These are phyloP conservation scores for Nanorana parkeri DNA, from an alignment of 2,113 vertebrate species.

Conservation along the genomic window DNA sequence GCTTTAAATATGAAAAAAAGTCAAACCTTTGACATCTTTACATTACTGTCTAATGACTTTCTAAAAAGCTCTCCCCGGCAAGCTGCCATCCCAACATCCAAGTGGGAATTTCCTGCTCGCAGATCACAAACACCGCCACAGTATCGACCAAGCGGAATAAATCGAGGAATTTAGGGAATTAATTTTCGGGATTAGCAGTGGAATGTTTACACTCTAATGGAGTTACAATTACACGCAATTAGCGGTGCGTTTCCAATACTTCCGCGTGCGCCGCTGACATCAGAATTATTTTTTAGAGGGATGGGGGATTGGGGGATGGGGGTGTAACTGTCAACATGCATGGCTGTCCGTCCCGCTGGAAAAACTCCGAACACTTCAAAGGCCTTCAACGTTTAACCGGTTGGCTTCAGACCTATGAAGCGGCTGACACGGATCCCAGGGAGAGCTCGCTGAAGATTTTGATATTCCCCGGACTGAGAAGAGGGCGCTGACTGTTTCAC, in stretches of 20 bases:
- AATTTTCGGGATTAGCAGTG: constrained; percentile 37
- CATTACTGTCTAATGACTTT: constrained; percentile 15
- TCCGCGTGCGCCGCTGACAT: constrained; percentile 14
- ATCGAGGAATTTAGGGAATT: constrained; percentile 37
- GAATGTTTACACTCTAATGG: constrained; percentile 41
- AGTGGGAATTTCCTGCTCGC: constrained; percentile 13
- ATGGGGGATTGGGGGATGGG: not conserved
- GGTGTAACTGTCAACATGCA: not conserved
- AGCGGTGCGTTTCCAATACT: not conserved
- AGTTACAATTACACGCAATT: constrained; percentile 32
- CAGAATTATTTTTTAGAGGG: constrained; percentile 4
- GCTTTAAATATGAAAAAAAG: too few relatives aligned
- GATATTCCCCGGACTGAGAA: constrained; percentile 38
- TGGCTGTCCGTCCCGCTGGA: constrained; percentile 51
- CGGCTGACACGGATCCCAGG: constrained; percentile 52
- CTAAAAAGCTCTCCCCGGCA: constrained; percentile 4
- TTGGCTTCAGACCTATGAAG: constrained; percentile 53
- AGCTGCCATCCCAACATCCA: not conserved
- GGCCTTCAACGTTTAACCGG: constrained; percentile 45
- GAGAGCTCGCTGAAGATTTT: constrained; percentile 55
- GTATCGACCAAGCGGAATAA: constrained; percentile 2
- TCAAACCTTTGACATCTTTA: not conserved
- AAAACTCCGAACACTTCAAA: constrained; percentile 61
- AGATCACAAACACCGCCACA: not conserved
- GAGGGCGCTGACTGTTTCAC: constrained; percentile 56